phyloP scores from a whole-genome alignment of 2,888 invertebrate species.

The Clunio marinus region DNA sequence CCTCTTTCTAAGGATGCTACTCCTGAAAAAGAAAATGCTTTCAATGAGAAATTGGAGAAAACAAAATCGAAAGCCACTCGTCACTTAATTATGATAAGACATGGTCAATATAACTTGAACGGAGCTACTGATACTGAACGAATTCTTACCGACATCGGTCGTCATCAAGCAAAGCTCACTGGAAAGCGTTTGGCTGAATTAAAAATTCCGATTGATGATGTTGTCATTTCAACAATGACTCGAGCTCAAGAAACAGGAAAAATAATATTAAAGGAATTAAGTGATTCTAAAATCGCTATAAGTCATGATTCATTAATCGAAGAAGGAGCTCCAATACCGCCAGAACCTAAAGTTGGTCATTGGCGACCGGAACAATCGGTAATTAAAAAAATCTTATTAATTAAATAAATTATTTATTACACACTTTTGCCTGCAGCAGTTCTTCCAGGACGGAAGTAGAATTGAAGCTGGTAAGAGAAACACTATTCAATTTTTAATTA shows the following conservation, averaged over 20 bases:
- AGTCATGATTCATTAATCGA: slow-evolving; percentile 70
- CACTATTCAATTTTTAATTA: background rate
- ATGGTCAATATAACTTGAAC: slow-evolving; percentile 86
- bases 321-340: slow-evolving; percentile 90
- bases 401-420: too few species aligned
- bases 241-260: slow-evolving; percentile 87
- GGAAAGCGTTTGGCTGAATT: slow-evolving; percentile 76
- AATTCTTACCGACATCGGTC: slow-evolving; percentile 75
- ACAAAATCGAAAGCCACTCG: slow-evolving; percentile 53
- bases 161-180: slow-evolving; percentile 76
- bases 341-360: slow-evolving; percentile 71
- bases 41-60: slow-evolving; percentile 63
- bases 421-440: slow-evolving; percentile 83
- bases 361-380: slow-evolving; percentile 83
- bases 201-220: slow-evolving; percentile 69
- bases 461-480: slow-evolving; percentile 63
- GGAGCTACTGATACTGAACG: slow-evolving; percentile 69
- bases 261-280: slow-evolving; percentile 70
- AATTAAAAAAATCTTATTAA: slow-evolving; percentile 48
- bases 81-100: slow-evolving; percentile 86
- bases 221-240: slow-evolving; percentile 88
- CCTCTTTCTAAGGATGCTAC: slow-evolving; percentile 53
- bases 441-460: slow-evolving; percentile 85
- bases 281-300: slow-evolving; percentile 50
- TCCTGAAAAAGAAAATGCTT: slow-evolving; percentile 62